Conservation (phyloP, 2,888 invertebrate genomes). For the Loripinus fragilis region DNA sequence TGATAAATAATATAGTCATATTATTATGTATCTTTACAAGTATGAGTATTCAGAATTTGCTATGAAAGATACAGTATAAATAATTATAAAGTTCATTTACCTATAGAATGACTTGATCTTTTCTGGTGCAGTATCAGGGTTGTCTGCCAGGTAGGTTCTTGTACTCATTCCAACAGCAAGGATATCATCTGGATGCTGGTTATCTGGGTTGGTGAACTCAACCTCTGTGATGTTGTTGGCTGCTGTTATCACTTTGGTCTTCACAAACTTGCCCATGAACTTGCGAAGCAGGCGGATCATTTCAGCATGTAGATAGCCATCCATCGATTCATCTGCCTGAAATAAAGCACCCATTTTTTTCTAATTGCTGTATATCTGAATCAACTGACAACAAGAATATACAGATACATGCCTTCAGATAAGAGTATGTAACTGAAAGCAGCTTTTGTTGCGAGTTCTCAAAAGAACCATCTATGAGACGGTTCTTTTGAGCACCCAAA, state of each 20-base stretch:
- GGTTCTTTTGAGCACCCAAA: too few species aligned
- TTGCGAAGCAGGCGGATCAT: conserved; percentile 29
- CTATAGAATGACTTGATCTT: too few species aligned
- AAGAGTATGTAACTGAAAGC: background rate
- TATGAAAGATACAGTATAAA: too few species aligned
- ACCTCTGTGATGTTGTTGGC: conserved; percentile 20
- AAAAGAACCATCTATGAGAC: too few species aligned
- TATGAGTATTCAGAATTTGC: too few species aligned
- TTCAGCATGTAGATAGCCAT: conserved; percentile 34
- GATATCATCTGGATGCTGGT: conserved; percentile 37
- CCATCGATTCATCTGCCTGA: conserved; percentile 10
- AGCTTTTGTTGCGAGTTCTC: too few species aligned
- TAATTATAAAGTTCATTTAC: too few species aligned
- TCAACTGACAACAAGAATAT: background rate
- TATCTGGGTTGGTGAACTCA: conserved; percentile 20
- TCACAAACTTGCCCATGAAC: conserved; percentile 46
- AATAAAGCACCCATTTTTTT: background rate
- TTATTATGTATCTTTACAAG: too few species aligned
- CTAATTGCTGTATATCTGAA: background rate
- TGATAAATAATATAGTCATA: too few species aligned
- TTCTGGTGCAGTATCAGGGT: too few species aligned
- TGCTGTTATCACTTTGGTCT: conserved; percentile 19
- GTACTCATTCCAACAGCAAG: conserved; percentile 36
- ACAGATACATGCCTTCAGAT: background rate
- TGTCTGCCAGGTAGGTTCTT: conserved; percentile 24